These are phyloP conservation scores for Tenthredo amoena DNA, from an alignment of 2,888 invertebrate genomes.

Conservation along the genomic window DNA sequence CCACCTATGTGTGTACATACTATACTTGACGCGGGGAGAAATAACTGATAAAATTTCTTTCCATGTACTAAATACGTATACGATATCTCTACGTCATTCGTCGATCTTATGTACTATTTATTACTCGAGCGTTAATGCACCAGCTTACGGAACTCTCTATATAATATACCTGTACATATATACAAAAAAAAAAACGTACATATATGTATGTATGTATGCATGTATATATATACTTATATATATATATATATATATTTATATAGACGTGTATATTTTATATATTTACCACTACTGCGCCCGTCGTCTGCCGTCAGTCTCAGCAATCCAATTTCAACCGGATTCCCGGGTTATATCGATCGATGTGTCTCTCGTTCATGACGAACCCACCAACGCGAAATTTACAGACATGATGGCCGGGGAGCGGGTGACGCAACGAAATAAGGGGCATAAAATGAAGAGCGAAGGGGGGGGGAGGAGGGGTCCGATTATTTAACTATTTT, in stretches of 20 bases:
- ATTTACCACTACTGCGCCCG: neutral
- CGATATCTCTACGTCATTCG: neutral
- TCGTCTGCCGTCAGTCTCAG: conserved; percentile 28
- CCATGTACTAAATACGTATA: neutral
- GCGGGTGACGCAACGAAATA: conserved; percentile 3
- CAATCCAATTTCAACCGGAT: conserved; percentile 50
- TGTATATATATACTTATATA: neutral
- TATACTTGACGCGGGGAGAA: neutral
- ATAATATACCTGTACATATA: neutral
- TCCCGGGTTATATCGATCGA: conserved; percentile 52
- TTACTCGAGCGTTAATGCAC: neutral
- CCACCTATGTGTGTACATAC: neutral
- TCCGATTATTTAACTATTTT: neutral
- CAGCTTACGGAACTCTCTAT: neutral
- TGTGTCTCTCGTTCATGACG: conserved; percentile 24
- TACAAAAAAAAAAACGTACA: neutral
- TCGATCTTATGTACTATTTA: neutral
- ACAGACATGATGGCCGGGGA: conserved; percentile 6
- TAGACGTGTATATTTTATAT: neutral
- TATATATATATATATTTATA: neutral
- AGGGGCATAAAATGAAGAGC: neutral
- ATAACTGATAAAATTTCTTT: conserved; percentile 1
- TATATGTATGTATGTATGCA: too few species aligned
- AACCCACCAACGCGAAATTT: conserved; percentile 15
- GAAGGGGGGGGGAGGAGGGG: neutral